Evolutionary conservation across 2,113 vertebrate genomes (phyloP).

Genomic region (Vicugna pacos): DNA sequence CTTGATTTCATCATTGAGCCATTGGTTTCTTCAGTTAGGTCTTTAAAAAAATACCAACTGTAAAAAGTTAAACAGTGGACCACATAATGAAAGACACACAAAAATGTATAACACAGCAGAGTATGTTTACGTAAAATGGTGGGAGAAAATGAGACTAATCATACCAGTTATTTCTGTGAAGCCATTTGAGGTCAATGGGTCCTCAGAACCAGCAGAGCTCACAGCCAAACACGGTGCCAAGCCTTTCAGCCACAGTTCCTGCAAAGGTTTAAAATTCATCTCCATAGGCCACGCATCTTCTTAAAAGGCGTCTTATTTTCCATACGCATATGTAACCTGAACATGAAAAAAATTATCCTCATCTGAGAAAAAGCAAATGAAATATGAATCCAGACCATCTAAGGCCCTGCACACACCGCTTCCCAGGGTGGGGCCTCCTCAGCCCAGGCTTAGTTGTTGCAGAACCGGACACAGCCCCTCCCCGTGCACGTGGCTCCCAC

Average conservation of each 20-base stretch:
- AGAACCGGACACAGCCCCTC: background rate
- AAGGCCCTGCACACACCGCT: background rate
- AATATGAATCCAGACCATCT: background rate
- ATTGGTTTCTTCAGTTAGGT: background rate
- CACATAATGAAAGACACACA: background rate
- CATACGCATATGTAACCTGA: background rate
- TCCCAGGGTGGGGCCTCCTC: background rate
- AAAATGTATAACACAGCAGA: background rate
- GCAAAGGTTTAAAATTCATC: background rate
- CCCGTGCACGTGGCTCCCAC: background rate
- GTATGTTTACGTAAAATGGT: background rate
- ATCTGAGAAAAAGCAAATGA: background rate
- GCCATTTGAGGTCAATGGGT: accelerated
- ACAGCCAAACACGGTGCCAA: accelerated
- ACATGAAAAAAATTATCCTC: background rate
- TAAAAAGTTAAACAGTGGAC: background rate
- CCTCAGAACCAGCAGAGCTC: no score
- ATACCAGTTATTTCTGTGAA: no score
- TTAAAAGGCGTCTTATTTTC: background rate
- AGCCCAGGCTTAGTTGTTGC: background rate
- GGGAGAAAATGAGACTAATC: background rate
- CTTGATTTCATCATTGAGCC: no score
- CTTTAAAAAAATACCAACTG: background rate
- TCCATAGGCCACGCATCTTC: background rate
- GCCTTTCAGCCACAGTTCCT: background rate